Percentiles rank a stretch among this genome's conserved stretches.
Evolutionary conservation across 2,888 invertebrate genomes (phyloP).

Genomic region (Parasteatoda lunata): DNA sequence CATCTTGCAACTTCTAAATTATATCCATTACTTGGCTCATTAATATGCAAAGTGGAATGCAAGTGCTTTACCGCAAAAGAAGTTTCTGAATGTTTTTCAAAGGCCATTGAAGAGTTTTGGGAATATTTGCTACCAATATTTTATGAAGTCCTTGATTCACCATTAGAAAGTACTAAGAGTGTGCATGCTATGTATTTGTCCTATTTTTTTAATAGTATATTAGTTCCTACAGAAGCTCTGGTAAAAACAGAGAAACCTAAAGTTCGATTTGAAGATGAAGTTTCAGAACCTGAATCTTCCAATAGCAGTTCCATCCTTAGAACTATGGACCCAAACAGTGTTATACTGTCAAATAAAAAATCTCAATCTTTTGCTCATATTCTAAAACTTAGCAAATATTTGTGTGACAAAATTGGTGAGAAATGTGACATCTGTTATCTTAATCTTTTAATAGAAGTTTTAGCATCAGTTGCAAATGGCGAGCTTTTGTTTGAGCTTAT

Average conservation of each 20-base stretch:
- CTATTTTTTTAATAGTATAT: slow-evolving; percentile 42
- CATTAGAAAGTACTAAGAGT: neutral
- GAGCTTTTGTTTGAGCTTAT: slow-evolving; percentile 23
- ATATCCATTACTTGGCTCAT: slow-evolving; percentile 15
- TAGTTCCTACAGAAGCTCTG: neutral
- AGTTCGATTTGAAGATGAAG: slow-evolving; percentile 43
- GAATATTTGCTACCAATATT: slow-evolving; percentile 14
- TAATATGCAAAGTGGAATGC: slow-evolving; percentile 29
- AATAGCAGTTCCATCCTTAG: neutral
- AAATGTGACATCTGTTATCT: slow-evolving; percentile 5
- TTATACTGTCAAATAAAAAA: neutral
- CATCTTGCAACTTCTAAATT: slow-evolving; percentile 34
- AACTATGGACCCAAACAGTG: neutral
- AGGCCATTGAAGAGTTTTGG: slow-evolving; percentile 39
- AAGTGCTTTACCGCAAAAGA: slow-evolving; percentile 6
- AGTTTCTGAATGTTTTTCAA: slow-evolving; percentile 12
- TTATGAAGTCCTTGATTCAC: neutral
- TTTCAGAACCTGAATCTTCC: neutral
- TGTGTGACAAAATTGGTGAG: slow-evolving; percentile 14
- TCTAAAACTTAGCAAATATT: slow-evolving; percentile 4
- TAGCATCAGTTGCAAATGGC: slow-evolving; percentile 3
- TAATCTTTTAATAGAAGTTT: slow-evolving; percentile 27
- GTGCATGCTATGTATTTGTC: slow-evolving; percentile 17
- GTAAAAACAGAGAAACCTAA: slow-evolving; percentile 19
- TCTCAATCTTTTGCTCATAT: slow-evolving; percentile 20